Base-by-base conservation (phyloP, 2,113 vertebrate genomes). In the Ochotona curzoniae region DNA sequence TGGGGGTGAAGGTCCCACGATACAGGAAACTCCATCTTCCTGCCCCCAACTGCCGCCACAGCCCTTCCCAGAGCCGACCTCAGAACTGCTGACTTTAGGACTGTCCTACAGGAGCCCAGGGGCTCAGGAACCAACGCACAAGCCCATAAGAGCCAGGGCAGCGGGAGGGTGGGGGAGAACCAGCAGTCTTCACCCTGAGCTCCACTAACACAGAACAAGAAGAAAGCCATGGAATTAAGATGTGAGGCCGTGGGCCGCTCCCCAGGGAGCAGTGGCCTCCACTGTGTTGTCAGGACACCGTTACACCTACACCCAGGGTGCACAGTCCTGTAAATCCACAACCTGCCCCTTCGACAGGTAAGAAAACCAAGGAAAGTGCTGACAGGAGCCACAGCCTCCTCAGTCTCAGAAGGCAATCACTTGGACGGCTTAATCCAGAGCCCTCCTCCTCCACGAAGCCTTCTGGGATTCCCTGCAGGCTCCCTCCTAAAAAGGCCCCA, bases 381-480 rank as follows among this genome's bases (percentile, higher is more conserved):
- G 54, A 57, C 54, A 57, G 64, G 54, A 15, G 64, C 64, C 35
- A 44, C 35, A 60, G 15, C 18, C n/a, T 80, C n/a, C 81, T 89
- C 78, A 8, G 0, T 26, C 66, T 25, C 60, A 18, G 0, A 1
- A 9, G n/a, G 15, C 23, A 57, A 90, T 57, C 57, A 75, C 20
- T 54, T 47, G 21, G 5, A 35, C 2, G 4, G 23, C 78, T n/a
- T 8, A 82, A 64, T 21, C 5, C 66, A 28, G 84, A 91, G 51
- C 25, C 44, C 35, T 87, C 87, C 76, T 87, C 51, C 18, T 60
- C 67, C 76, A 76, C 83, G 87, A 76, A 83, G 38, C 54, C 90
- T 60, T 30, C n/a, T 32, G 28, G 25, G 25, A 70, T 9, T 57
- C 51, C 15, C 75, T n/a, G 23, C 35, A 9, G 32, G 21, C 32